Evolutionary conservation across 2,888 invertebrate species (phyloP).

Genomic region (Gari tellinella): DNA sequence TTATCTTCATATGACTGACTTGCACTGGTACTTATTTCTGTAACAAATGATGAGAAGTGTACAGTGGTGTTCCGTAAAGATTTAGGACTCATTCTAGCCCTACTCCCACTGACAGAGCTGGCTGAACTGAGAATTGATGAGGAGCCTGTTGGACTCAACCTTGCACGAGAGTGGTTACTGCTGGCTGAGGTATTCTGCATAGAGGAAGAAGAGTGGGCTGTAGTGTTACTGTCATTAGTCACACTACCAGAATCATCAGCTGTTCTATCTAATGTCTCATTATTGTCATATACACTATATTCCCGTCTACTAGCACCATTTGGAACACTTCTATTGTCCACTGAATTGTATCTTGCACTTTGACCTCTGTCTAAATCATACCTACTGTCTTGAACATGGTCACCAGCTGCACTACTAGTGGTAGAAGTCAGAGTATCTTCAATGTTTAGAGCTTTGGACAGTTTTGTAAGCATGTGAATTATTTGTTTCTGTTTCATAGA

Average conservation of each 20-base stretch:
- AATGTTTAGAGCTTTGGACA: constrained; percentile 76
- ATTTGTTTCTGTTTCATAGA: constrained; percentile 78
- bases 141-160: constrained; percentile 59
- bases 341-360: constrained; percentile 10
- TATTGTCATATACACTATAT: not conserved
- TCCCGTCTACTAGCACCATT: constrained; percentile 31
- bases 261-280: constrained; percentile 14
- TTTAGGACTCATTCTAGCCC: constrained; percentile 74
- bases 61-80: constrained; percentile 76
- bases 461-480: constrained; percentile 71
- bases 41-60: constrained; percentile 77
- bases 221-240: constrained; percentile 41
- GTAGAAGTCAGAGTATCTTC: constrained; percentile 74
- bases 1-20: constrained; percentile 75
- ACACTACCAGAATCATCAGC: constrained; percentile 41
- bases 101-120: constrained; percentile 60
- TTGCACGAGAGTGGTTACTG: constrained; percentile 50
- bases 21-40: constrained; percentile 75
- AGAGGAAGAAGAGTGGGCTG: constrained; percentile 33
- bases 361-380: constrained; percentile 11
- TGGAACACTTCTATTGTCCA: constrained; percentile 31
- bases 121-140: constrained; percentile 61
- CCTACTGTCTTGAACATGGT: constrained; percentile 17
- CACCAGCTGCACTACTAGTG: constrained; percentile 55
- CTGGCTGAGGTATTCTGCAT: constrained; percentile 38